A percentile compares a stretch with the other conserved stretches of the same genome.
Conservation (phyloP, 2,888 invertebrate species). For the Pogonocherus hispidulus region DNA sequence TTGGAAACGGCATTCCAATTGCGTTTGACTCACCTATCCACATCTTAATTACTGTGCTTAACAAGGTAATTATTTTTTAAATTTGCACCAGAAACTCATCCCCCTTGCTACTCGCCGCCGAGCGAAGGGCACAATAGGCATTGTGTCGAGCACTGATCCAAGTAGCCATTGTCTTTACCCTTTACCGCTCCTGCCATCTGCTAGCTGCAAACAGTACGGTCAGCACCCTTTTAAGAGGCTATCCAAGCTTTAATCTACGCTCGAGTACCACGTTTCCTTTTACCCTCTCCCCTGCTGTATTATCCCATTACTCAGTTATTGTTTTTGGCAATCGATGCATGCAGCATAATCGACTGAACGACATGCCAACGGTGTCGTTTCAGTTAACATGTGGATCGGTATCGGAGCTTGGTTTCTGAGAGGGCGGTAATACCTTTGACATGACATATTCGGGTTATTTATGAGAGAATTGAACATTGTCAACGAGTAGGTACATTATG, state of each 20-base stretch:
- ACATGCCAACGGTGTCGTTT: conserved; percentile 22
- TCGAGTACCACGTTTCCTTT: conserved; percentile 39
- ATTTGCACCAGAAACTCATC: conserved; percentile 25
- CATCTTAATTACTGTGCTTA: conserved; percentile 12
- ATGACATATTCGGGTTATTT: too few relatives aligned
- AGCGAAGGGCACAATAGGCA: conserved; percentile 43
- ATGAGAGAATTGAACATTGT: too few relatives aligned
- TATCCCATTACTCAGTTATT: conserved; percentile 45
- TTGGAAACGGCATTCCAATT: too few relatives aligned
- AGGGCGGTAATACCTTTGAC: not conserved
- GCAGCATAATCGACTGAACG: conserved; percentile 27
- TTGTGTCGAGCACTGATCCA: conserved; percentile 47
- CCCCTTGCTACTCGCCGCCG: conserved; percentile 31
- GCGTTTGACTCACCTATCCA: not conserved
- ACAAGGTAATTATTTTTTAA: conserved; percentile 44
- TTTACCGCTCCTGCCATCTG: conserved; percentile 44
- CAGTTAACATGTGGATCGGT: conserved; percentile 16
- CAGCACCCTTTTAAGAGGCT: conserved; percentile 51
- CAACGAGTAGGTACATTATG: too few relatives aligned
- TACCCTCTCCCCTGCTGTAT: conserved; percentile 38
- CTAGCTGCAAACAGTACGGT: conserved; percentile 44
- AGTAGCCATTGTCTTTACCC: conserved; percentile 50
- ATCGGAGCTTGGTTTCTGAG: not conserved
- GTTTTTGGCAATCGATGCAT: conserved; percentile 45
- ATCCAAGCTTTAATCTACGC: conserved; percentile 43